These are phyloP conservation scores for Papilio xuthus DNA, from an alignment of 1,140 invertebrate species.

Conservation along the genomic window DNA sequence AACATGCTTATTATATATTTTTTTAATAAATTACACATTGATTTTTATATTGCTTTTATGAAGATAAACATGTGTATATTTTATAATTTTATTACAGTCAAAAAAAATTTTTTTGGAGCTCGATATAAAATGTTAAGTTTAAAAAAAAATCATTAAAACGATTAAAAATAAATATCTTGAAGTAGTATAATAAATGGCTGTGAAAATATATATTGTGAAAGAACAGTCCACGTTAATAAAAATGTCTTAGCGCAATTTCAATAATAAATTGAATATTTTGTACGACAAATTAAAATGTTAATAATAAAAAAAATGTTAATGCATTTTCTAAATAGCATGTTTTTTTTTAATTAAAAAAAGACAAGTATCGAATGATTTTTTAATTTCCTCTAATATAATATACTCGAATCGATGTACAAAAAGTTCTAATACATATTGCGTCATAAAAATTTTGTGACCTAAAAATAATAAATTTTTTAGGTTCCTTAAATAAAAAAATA, in stretches of 20 bases:
- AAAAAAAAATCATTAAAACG: slow-evolving; percentile 24
- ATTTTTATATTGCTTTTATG: background rate
- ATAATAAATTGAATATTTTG: slow-evolving; percentile 34
- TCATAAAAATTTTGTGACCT: background rate
- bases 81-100: background rate
- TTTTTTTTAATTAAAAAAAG: background rate
- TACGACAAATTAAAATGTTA: slow-evolving; percentile 37
- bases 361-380: background rate
- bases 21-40: background rate
- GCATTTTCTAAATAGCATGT: slow-evolving; percentile 27
- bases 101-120: background rate
- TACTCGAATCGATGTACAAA: background rate
- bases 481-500: background rate
- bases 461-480: background rate
- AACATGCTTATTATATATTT: background rate
- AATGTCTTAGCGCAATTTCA: slow-evolving; percentile 27
- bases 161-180: slow-evolving; percentile 25
- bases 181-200: slow-evolving; percentile 45
- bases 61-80: background rate
- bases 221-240: slow-evolving; percentile 31
- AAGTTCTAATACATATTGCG: background rate
- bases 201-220: slow-evolving; percentile 37
- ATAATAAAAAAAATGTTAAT: slow-evolving; percentile 27
- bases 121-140: background rate
- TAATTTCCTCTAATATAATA: background rate